A percentile compares a stretch with the other conserved stretches of the same genome.
Conservation (phyloP, 2,888 invertebrate species). For the Aleiodes alternator region DNA sequence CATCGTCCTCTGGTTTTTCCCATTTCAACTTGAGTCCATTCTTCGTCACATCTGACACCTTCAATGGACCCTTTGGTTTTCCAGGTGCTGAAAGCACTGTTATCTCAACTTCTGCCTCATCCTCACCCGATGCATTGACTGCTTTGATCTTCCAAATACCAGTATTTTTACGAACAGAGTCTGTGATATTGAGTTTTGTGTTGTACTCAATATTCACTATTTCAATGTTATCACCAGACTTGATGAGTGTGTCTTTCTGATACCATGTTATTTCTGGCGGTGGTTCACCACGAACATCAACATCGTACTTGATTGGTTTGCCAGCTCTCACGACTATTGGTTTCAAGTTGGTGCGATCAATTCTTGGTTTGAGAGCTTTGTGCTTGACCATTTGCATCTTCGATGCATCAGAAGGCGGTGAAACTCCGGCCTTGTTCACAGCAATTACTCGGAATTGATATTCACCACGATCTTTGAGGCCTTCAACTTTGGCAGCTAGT, state of each 20-base stretch:
- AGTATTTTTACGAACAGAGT: constrained; percentile 88
- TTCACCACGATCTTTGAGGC: constrained; percentile 92
- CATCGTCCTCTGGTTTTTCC: constrained; percentile 96
- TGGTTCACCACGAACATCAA: constrained; percentile 97
- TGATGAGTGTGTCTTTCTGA: constrained; percentile 86
- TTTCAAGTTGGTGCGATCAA: constrained; percentile 96
- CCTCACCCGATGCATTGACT: constrained; percentile 92
- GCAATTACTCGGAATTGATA: constrained; percentile 94
- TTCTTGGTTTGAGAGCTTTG: constrained; percentile 94
- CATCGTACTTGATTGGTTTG: constrained; percentile 93
- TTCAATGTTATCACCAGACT: constrained; percentile 82
- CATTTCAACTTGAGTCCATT: constrained; percentile 93
- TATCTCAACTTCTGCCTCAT: constrained; percentile 95
- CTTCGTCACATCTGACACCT: constrained; percentile 92
- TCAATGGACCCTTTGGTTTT: constrained; percentile 92
- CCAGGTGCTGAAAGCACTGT: constrained; percentile 91
- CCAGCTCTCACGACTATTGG: constrained; percentile 92
- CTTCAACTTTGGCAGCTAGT: constrained; percentile 87
- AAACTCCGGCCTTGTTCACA: constrained; percentile 94
- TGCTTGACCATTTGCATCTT: constrained; percentile 92
- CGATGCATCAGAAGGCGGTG: constrained; percentile 93
- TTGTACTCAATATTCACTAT: constrained; percentile 93
- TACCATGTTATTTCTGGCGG: constrained; percentile 95
- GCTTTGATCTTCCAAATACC: constrained; percentile 94
- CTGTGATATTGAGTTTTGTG: constrained; percentile 89